A percentile compares a stretch with the other conserved stretches of the same genome.
phyloP scores from a whole-genome alignment of 2,888 invertebrate species.

The Noctua janthe region DNA sequence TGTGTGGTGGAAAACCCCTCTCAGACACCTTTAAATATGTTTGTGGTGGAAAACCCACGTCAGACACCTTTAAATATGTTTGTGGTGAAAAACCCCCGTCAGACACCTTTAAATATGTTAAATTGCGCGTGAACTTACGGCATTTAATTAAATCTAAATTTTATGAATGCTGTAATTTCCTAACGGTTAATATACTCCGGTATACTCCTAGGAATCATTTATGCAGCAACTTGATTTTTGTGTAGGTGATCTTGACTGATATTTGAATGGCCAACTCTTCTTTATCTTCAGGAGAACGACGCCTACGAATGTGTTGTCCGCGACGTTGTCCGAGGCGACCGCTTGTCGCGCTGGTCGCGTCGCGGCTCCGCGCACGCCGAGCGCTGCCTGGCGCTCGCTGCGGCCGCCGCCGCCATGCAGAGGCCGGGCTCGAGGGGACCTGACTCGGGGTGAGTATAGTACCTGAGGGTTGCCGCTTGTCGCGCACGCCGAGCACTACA shows the following conservation, averaged over 20 bases:
- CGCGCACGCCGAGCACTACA: neutral
- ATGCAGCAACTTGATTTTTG: neutral
- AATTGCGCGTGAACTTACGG: neutral
- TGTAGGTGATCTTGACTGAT: neutral
- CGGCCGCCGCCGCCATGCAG: conserved; percentile 81
- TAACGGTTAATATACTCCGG: neutral
- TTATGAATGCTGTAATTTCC: neutral
- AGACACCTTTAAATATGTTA: neutral
- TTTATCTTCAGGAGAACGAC: conserved; percentile 80
- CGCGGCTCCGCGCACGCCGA: conserved; percentile 85
- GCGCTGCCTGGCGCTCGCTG: conserved; percentile 86
- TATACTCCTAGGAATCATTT: neutral
- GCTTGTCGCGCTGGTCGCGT: conserved; percentile 85
- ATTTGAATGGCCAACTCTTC: neutral
- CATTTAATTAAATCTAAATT: neutral
- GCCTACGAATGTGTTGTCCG: conserved; percentile 86
- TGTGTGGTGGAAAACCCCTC: neutral
- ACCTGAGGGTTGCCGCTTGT: neutral
- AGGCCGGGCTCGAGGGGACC: conserved; percentile 77
- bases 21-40: no score
- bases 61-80: neutral
- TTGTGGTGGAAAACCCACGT: neutral
- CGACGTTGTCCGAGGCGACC: conserved; percentile 87
- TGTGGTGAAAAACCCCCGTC: neutral
- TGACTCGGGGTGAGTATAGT: conserved; percentile 75